Percentiles rank a stretch among this genome's conserved stretches.
phyloP scores from a whole-genome alignment of 2,888 invertebrate genomes.

The Ophion ventricosus region DNA sequence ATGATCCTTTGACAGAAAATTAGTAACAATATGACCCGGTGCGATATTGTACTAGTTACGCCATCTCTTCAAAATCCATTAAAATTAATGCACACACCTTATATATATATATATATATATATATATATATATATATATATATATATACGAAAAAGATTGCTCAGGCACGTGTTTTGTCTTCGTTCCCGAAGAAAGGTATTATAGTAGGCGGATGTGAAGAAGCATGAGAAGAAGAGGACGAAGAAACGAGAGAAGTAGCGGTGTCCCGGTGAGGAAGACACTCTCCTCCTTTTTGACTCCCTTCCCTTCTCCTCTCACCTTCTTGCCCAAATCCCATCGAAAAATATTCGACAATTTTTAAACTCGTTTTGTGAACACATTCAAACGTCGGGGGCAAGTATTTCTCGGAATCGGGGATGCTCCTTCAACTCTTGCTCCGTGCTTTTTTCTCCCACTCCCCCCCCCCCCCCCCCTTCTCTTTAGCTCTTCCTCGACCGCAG shows the following conservation, averaged over 20 bases:
- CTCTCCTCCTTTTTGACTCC: slow-evolving; percentile 57
- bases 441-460: slow-evolving; percentile 53
- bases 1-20: too few species aligned
- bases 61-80: too few species aligned
- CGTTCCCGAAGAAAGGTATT: slow-evolving; percentile 53
- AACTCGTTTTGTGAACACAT: slow-evolving; percentile 80
- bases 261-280: slow-evolving; percentile 60
- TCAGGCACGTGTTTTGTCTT: slow-evolving; percentile 56
- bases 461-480: slow-evolving; percentile 5
- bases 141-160: slow-evolving; percentile 52
- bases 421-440: slow-evolving; percentile 60
- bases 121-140: too few species aligned
- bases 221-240: slow-evolving; percentile 44
- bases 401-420: slow-evolving; percentile 77
- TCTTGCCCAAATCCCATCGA: slow-evolving; percentile 67
- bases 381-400: slow-evolving; percentile 75
- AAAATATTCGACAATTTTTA: slow-evolving; percentile 82
- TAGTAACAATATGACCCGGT: too few species aligned
- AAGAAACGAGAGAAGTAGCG: slow-evolving; percentile 52
- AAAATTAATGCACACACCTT: too few species aligned
- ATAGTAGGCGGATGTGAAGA: slow-evolving; percentile 62
- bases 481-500: not conserved
- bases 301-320: slow-evolving; percentile 57
- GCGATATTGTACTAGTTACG: too few species aligned
- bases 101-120: too few species aligned